Percentiles rank a stretch among this genome's conserved stretches.
Evolutionary conservation across 2,797 vertebrate species (phyloP).

Genomic region (Phylloscopus collybita): DNA sequence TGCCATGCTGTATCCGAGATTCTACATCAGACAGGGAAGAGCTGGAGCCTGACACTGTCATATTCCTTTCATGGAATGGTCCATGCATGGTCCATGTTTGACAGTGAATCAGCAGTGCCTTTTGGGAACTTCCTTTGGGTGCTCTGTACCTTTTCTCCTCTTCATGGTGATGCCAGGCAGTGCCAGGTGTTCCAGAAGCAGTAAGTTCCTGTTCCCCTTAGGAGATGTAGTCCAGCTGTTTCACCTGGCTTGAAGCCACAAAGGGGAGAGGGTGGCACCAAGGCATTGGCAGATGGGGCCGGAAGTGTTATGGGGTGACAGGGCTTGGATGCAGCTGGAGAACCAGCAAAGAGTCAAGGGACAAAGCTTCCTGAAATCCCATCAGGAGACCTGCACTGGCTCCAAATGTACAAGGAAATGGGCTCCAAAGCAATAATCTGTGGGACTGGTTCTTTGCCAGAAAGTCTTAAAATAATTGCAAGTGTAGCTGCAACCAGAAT

Average conservation of each 20-base stretch:
- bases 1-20: neutral
- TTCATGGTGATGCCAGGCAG: neutral
- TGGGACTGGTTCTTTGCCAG: neutral
- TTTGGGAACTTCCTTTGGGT: neutral
- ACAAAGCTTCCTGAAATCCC: neutral
- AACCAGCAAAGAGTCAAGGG: neutral
- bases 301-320: neutral
- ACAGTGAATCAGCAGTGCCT: neutral
- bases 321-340: neutral
- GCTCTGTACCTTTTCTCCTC: accelerated
- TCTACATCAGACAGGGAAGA: neutral
- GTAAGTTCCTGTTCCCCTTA: neutral
- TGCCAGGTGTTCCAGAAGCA: neutral
- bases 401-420: neutral
- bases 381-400: neutral
- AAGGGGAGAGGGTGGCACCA: neutral
- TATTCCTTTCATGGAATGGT: neutral
- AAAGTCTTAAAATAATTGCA: neutral
- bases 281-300: neutral
- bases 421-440: neutral
- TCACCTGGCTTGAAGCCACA: neutral
- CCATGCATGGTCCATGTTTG: neutral
- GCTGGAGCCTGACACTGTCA: neutral
- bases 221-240: neutral
- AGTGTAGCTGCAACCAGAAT: neutral